phyloP scores from a whole-genome alignment of 2,888 invertebrate genomes.

The Lacanobia oleracea region DNA sequence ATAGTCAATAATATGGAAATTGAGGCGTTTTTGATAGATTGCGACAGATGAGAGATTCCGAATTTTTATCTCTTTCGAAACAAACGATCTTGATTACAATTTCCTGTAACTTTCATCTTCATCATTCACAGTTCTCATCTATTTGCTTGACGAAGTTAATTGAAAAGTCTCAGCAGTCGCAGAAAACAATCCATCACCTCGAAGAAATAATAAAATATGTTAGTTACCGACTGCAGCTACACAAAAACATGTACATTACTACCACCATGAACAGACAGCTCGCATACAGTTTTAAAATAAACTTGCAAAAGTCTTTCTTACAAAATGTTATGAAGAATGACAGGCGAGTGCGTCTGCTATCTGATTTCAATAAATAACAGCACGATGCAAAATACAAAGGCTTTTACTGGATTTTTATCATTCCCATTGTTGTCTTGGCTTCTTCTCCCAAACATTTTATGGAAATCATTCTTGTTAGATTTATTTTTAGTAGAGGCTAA shows the following conservation, averaged over 20 bases:
- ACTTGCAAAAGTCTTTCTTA: slow-evolving; percentile 41
- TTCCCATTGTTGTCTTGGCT: slow-evolving; percentile 35
- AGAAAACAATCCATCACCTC: slow-evolving; percentile 25
- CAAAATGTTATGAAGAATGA: slow-evolving; percentile 60
- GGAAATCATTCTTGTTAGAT: slow-evolving; percentile 26
- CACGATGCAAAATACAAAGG: slow-evolving; percentile 51
- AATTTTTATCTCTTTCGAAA: background rate
- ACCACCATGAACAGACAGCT: slow-evolving; percentile 3
- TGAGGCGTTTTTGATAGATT: no score
- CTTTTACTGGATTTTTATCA: slow-evolving; percentile 56
- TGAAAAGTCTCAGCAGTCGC: slow-evolving; percentile 31
- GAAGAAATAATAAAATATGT: slow-evolving; percentile 24
- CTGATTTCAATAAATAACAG: slow-evolving; percentile 63
- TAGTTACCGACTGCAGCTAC: slow-evolving; percentile 6
- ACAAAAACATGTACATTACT: slow-evolving; percentile 14
- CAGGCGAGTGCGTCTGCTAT: slow-evolving; percentile 51
- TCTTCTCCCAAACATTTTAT: slow-evolving; percentile 32
- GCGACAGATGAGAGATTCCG: no score
- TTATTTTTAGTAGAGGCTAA: slow-evolving; percentile 43
- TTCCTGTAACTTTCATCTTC: slow-evolving; percentile 2
- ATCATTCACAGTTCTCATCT: slow-evolving; percentile 14
- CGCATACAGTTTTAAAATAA: slow-evolving; percentile 48
- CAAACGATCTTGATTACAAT: slow-evolving; percentile 6
- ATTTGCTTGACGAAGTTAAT: slow-evolving; percentile 28
- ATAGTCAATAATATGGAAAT: no score